A percentile compares a stretch with the other conserved stretches of the same genome.
These are phyloP conservation scores for Brachypteracias leptosomus DNA, from an alignment of 2,113 vertebrate species.

Conservation along the genomic window DNA sequence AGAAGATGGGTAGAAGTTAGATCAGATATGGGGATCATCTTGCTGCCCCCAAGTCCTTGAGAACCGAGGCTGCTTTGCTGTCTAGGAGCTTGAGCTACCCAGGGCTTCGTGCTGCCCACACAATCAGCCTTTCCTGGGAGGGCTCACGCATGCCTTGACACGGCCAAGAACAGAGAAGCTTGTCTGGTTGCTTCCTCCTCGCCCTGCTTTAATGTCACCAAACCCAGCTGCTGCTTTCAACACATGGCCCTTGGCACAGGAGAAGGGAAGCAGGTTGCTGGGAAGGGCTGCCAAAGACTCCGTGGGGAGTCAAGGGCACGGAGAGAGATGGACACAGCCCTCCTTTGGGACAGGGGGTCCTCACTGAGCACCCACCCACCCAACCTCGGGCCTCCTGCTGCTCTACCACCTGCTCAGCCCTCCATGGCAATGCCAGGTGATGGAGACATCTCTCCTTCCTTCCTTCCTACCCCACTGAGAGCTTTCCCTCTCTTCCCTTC, in stretches of 20 bases:
- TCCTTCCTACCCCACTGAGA: neutral
- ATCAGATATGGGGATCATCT: neutral
- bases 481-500: neutral
- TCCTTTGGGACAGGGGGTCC: neutral
- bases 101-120: accelerated
- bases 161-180: neutral
- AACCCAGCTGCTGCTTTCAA: conserved; percentile 32
- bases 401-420: neutral
- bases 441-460: neutral
- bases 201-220: neutral
- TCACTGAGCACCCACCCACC: accelerated
- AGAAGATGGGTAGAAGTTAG: neutral
- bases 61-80: neutral
- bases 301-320: neutral
- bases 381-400: neutral
- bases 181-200: neutral
- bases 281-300: neutral
- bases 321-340: neutral
- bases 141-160: neutral
- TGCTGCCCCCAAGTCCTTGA: neutral
- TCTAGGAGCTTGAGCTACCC: neutral
- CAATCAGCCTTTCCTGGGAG: neutral
- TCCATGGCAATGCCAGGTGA: accelerated
- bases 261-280: neutral
- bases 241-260: neutral